Percentiles rank a stretch among this genome's conserved stretches.
Evolutionary conservation across 2,888 invertebrate species (phyloP).

Genomic region (Adineta ricciae): DNA sequence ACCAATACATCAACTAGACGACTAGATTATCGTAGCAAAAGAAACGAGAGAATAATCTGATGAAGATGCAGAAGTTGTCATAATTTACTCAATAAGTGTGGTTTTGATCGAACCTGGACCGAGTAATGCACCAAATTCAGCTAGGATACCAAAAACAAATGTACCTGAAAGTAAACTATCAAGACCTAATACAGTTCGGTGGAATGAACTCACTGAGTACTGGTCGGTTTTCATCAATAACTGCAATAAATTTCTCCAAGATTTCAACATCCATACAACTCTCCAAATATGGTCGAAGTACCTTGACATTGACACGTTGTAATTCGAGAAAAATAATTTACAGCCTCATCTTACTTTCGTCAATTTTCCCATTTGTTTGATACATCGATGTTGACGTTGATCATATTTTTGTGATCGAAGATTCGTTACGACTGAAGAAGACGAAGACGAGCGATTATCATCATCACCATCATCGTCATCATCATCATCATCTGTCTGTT

Average conservation of each 20-base stretch:
- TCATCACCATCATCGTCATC: background rate
- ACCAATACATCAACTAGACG: background rate
- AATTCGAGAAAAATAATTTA: background rate
- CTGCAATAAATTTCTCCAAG: constrained; percentile 14
- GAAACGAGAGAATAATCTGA: no score
- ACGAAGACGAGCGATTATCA: background rate
- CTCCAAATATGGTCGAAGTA: background rate
- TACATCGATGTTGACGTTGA: constrained; percentile 2
- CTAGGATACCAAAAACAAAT: constrained; percentile 1
- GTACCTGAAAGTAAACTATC: background rate
- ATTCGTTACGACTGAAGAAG: background rate
- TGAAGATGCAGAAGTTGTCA: background rate
- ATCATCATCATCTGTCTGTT: background rate
- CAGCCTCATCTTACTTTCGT: constrained; percentile 9
- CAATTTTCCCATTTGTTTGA: constrained; percentile 19
- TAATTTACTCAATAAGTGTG: background rate
- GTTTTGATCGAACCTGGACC: background rate
- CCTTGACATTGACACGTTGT: background rate
- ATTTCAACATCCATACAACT: constrained; percentile 4
- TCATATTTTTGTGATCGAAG: background rate
- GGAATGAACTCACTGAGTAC: background rate
- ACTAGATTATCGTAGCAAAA: background rate
- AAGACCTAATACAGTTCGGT: background rate
- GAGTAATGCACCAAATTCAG: constrained; percentile 1
- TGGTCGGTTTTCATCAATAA: background rate